Base-by-base conservation (phyloP, 1,140 invertebrate species). In the Tetragnatha versicolor region DNA sequence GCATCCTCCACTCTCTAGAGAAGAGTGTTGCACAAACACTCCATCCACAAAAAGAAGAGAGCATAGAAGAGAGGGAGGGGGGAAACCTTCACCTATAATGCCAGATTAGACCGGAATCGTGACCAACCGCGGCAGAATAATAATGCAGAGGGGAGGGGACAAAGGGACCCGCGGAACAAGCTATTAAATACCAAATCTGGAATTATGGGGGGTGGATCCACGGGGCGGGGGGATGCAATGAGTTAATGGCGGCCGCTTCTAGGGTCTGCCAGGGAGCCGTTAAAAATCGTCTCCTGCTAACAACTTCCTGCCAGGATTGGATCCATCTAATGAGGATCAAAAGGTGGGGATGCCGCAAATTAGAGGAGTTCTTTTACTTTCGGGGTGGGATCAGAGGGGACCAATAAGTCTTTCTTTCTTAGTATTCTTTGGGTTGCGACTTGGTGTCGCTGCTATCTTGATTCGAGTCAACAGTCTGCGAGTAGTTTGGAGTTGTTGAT, bases 111-210 rank as follows among this genome's bases (percentile, higher is more conserved):
- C n/a, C 60, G 35, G 66, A 66, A 77, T 77, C 73, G 73, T 77
- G 73, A 77, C 73, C 45, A 61, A 61, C 68, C 35, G 29, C 72
- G 61, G 31, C 58, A 25, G 42, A 3, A 22, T 37, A 63, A 63
- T 37, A 75, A 63, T 33, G 63, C 42, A 75, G 29, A 49, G 53
- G 49, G 53, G 27, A 47, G 33, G 55, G 29, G 31, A 47, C 53
- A 65, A 66, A 66, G 37, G 17, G 3, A 45, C 20, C 20, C 55
- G 73, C 73, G 66, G 73, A 65, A 77, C 73, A 77, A 53, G 73
- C 73, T 77, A 77, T 77, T 77, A 77, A 77, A 77, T 77, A 77
- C 60, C 73, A 77, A 77, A 77, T 77, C 73, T 77, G 73, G 61
- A 77, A 77, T 77, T 77, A 77, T 77, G 58, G 73, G 33, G 55